Evolutionary conservation across 2,888 invertebrate genomes (phyloP), one percentile per base, ranked within the genome.

Genomic region (Macrophya alboannulata): DNA sequence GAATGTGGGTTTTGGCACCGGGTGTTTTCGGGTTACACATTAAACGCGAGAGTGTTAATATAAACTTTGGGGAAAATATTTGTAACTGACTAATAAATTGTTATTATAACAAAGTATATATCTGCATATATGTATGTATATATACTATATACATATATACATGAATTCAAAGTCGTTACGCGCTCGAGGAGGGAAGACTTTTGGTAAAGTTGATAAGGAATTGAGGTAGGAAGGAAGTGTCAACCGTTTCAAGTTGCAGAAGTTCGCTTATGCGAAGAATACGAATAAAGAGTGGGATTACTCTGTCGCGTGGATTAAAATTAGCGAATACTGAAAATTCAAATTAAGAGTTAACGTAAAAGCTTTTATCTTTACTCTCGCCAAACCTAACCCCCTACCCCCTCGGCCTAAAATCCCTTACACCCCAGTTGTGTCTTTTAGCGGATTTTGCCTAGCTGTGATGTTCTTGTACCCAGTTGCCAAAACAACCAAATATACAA

Each of bases 301-400:
- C 31, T 68, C 37, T 17, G 68, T 68, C 31, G 37, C 68, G 37
- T 68, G 68, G 68, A 68, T 68, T 68, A 68, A 68, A 68, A 68
- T 68, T 68, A 68, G 31, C 9, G 68, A 68, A 68, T 68, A 37
- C 15, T 31, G 68, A 68, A 68, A 68, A 68, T 68, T 68, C 68
- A 68, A 68, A 68, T 68, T 68, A 68, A 68, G 68, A 37, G 37
- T 68, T 68, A 68, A 68, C 68, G 37, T 25, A 37, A 68, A 68
- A 68, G 68, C 68, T 68, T 68, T 68, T 37, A 68, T 68, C 55
- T 55, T 1, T n/a, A n/a, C n/a, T 17, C 55, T 55, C 55, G n/a
- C 55, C n/a, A 55, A 55, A 4, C n/a, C 55, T 55, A 1, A 55
- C 55, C 55, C 55, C 55, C 5, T 17, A 55, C 55, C 55, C 15